These are phyloP conservation scores for Ptyas mucosa DNA, from an alignment of 2,113 vertebrate species.

Conservation along the genomic window DNA sequence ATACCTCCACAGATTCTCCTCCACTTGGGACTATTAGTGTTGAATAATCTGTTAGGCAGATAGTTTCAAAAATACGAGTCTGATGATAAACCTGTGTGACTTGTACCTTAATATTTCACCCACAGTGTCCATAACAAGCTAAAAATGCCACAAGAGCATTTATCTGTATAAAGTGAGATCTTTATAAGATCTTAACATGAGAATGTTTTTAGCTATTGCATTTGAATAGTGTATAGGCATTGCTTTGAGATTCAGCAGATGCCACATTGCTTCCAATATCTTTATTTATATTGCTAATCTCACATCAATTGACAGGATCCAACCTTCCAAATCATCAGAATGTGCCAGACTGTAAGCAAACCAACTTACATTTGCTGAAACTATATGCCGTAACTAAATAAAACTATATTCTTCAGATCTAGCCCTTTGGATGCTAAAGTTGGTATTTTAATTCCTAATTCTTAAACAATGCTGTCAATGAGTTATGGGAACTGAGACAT, in stretches of 20 bases:
- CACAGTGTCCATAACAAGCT: neutral
- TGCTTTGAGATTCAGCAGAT: neutral
- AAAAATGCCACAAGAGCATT: neutral
- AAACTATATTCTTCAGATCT: neutral
- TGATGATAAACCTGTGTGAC: neutral
- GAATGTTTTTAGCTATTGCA: neutral
- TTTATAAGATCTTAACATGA: neutral
- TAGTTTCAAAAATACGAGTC: slow-evolving; percentile 1
- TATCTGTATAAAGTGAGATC: neutral
- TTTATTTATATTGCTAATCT: neutral
- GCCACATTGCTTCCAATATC: neutral
- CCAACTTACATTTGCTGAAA: neutral
- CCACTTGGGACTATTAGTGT: neutral
- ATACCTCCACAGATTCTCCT: neutral
- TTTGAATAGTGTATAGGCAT: neutral
- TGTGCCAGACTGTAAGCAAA: neutral
- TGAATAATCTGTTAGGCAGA: slow-evolving; percentile 12
- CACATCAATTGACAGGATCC: neutral
- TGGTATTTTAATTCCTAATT: neutral
- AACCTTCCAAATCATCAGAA: neutral
- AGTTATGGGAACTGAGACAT: neutral
- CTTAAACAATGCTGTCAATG: neutral
- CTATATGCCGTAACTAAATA: neutral
- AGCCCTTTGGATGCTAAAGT: neutral
- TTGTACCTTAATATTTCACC: neutral